Conservation (phyloP, 1,140 invertebrate species). For the Vanessa tameamea region DNA sequence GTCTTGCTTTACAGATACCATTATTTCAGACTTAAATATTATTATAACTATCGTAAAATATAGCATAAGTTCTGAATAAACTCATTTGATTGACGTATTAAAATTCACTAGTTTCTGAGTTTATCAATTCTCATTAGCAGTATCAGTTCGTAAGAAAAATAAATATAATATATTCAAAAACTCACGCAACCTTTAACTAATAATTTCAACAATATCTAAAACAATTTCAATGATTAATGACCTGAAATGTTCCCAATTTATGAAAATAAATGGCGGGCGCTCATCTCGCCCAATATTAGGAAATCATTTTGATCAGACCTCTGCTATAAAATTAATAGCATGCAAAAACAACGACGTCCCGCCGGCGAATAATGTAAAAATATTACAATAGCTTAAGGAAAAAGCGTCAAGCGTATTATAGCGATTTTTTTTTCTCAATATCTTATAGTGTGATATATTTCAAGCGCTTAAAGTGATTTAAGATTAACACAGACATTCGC, state of each 20-base stretch:
- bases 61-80: not conserved
- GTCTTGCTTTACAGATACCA: no score
- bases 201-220: conserved; percentile 2
- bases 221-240: conserved; percentile 4
- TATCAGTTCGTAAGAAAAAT: no score
- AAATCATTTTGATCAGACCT: conserved; percentile 5
- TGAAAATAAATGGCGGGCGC: conserved; percentile 10
- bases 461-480: no score
- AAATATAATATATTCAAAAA: no score
- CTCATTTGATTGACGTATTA: no score
- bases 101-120: not conserved
- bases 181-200: not conserved
- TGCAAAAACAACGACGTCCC: conserved; percentile 11
- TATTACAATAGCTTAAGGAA: conserved; percentile 1
- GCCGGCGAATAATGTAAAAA: conserved; percentile 2
- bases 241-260: conserved; percentile 2
- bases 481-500: no score
- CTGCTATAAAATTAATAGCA: conserved; percentile 27
- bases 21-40: no score
- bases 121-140: no score
- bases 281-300: conserved; percentile 6
- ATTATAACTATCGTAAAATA: no score
- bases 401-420: not conserved
- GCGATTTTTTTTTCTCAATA: not conserved
- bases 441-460: no score